Evolutionary conservation across 2,797 vertebrate species (phyloP), one percentile per base, ranked within the genome.

Genomic region (Poecilia wingei): DNA sequence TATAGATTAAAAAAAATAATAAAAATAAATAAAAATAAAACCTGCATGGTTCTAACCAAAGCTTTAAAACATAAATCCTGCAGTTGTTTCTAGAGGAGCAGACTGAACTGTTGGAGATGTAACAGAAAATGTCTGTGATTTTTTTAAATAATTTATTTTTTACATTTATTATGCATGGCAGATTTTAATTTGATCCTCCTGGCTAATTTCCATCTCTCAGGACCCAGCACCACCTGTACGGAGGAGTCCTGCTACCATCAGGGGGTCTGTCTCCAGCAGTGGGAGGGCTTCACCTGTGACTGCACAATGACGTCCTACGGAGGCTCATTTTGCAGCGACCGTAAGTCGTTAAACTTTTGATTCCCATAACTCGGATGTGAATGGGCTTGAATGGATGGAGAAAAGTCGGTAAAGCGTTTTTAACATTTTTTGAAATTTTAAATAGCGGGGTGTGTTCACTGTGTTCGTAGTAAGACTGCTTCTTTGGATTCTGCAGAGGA

Each of bases 241-340:
- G 97, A 98, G 94, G 97, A 98, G 82, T 98, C 97, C 51, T 98
- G 97, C 92, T 97, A 96, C 92, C 97, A 98, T 94, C 97, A 97
- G 95, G 97, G 97, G 78, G 97, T 98, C 90, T 98, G 97, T 96
- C 94, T 98, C 93, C 97, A 98, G 93, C 97, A 98, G 90, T 98
- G 97, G 97, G 97, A 98, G 84, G 97, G 97, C 94, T 98, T 97
- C 94, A 96, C 96, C 66, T 98, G 97, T 43, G 97, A 98, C 94
- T 98, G 97, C 91, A 97, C 94, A 89, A 98, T 98, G 97, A 98
- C 97, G 84, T 97, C 97, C 87, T 97, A 98, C 0, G 96, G 97
- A 72, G 97, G 97, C 88, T 96, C 97, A 3, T 95, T 97, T 80
- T 98, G 97, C 95, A 97, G 96, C n/a, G 97, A 98, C 89, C 97